Base-by-base conservation (phyloP, 1,140 invertebrate species). In the Drosophila grimshawi region DNA sequence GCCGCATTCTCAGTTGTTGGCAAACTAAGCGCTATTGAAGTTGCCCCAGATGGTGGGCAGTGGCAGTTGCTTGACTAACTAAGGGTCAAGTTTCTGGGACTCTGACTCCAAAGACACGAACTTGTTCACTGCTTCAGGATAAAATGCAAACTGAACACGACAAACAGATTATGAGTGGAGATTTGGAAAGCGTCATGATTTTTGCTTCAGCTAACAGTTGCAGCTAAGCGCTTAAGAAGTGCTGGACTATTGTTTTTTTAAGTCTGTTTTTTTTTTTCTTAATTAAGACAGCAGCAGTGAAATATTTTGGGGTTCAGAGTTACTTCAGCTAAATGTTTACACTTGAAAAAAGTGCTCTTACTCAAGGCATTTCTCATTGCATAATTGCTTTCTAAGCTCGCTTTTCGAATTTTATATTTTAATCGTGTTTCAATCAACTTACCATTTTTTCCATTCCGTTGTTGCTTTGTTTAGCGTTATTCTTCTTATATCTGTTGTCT, bases 361-460 rank as follows among this genome's bases (percentile, higher is more conserved):
- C 35, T 2, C 4, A 37, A 49, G 8, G 39, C 10, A 43, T 1
- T 43, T 43, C 10, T 61, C 37, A 62, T 62, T 49, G 33, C 8
- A 43, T 61, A 48, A 62, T 62, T 49, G 45, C 8, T 6, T 61
- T 29, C 8, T 19, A 33, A 35, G 32, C 51, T 56, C 27, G 27
- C 41, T 56, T 8, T 41, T 45, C 32, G 6, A n/a, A 48, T 5
- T 29, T 19, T 19, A 19, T 19, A 19, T 19, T 19, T 19, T 19
- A 19, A 19, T 19, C 2, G 19, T 19, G 19, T 19, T 8, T 30
- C 37, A n/a, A 39, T 56, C 41, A 37, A 79, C 86, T 90, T 64
- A 90, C 86, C 86, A 90, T 82, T 82, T 90, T 77, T 80, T 90
- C 86, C 86, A 88, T 88, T 89, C 85, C 83, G 80, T 89, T 77